Evolutionary conservation across 2,797 vertebrate genomes (phyloP).

Genomic region (Alauda arvensis): DNA sequence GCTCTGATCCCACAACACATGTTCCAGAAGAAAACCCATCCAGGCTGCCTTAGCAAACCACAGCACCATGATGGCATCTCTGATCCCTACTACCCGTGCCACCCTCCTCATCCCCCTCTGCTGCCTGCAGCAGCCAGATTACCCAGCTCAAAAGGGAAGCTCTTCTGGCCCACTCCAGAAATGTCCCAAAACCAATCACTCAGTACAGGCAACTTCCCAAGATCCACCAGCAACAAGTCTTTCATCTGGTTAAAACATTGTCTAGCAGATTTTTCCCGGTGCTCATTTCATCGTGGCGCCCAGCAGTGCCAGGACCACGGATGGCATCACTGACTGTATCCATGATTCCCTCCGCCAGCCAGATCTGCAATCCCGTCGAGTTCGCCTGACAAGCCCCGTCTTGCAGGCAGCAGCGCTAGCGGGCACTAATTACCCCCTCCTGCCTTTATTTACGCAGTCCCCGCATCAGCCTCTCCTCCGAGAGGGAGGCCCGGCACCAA

Average conservation of each 20-base stretch:
- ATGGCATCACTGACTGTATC: not conserved
- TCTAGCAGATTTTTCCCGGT: not conserved
- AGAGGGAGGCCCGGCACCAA: not conserved
- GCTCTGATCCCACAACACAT: rapidly evolving
- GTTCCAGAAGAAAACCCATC: not conserved
- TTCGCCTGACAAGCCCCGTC: slow-evolving; percentile 26
- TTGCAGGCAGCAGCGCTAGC: slow-evolving; percentile 20
- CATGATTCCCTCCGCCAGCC: not conserved
- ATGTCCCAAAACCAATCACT: not conserved
- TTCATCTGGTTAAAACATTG: not conserved
- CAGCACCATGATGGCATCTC: not conserved
- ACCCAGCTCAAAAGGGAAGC: not conserved
- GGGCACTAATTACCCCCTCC: slow-evolving; percentile 26
- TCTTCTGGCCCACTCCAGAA: not conserved
- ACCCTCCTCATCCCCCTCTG: not conserved
- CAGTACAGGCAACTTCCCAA: not conserved
- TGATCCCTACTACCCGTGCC: not conserved
- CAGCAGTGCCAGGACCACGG: not conserved
- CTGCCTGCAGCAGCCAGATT: not conserved
- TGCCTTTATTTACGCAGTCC: slow-evolving; percentile 13
- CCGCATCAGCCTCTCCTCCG: not conserved
- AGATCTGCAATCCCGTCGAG: not conserved
- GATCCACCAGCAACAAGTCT: not conserved
- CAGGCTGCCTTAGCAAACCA: not conserved
- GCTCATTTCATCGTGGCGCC: not conserved